Base-by-base conservation (phyloP, 2,113 vertebrate species). In the Gnathonemus longibarbis region DNA sequence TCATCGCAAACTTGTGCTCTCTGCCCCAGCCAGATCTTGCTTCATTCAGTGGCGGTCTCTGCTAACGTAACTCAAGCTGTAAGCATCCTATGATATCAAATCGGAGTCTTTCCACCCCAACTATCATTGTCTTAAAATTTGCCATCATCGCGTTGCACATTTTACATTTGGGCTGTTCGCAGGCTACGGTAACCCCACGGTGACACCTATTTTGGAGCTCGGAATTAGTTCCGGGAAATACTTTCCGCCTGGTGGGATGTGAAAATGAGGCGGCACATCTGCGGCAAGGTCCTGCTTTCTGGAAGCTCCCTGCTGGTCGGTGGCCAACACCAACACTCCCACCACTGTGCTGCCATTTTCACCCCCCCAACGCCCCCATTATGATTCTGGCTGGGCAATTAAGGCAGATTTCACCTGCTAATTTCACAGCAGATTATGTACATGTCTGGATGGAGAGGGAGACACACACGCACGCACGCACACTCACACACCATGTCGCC, bases 221-320 rank as follows among this genome's bases (percentile, higher is more conserved):
- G 94, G 93, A 94, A 95, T 94, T 88, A 91, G 91, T 92, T 90
- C 90, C 80, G 89, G 93, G 91, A 92, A 95, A 95, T 95, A 91
- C 93, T 95, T 95, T 95, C 94, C 92, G 94, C 93, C 93, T 95
- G 93, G 92, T 90, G 93, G 91, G 90, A 93, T 92, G 91, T 94
- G 93, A 89, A 94, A 87, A 94, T 94, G 94, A 95, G 93, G 92
- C 93, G 89, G 93, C 93, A 95, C 94, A 96, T 95, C 93, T 95
- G 92, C 91, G 93, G 91, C 90, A 89, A 91, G 45, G 89, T 90
- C 91, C 91, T 89, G 91, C 85, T 48, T 91, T 92, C 92, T 91
- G 89, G 42, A 74, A 90, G 90, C 85, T 89, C 27, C 9, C 66
- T 50, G 90, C 91, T 95, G 93, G 93, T 93, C 90, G 56, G 70